A percentile compares a stretch with the other conserved stretches of the same genome.
Conservation (phyloP, 2,797 vertebrate species). For the Spinus pinus region DNA sequence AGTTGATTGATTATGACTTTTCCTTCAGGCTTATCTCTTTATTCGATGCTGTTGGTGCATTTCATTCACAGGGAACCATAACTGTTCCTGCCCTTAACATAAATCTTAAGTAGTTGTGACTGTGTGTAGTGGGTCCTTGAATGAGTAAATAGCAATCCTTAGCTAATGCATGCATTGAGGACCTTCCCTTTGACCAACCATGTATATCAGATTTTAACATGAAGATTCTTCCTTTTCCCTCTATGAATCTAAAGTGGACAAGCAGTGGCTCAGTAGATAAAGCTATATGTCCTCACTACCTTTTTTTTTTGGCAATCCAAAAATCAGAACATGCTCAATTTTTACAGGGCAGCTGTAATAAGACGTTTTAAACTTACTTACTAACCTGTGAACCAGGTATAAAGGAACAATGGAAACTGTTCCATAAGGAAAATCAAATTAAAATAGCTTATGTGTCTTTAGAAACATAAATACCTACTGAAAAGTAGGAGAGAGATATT, state of each 20-base stretch:
- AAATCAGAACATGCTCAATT: neutral
- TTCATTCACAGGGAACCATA: neutral
- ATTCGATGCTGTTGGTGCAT: neutral
- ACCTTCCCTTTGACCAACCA: neutral
- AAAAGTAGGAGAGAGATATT: conserved; percentile 2
- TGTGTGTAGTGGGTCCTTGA: neutral
- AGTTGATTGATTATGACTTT: neutral
- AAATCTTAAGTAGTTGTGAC: neutral
- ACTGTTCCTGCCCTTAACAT: neutral
- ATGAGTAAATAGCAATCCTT: neutral
- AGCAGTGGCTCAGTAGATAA: neutral
- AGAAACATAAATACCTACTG: neutral
- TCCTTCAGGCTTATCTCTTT: neutral
- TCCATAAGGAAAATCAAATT: neutral
- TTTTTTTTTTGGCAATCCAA: neutral
- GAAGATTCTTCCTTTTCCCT: neutral
- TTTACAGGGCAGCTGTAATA: neutral
- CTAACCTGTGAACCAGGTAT: neutral
- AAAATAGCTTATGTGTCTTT: neutral
- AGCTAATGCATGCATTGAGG: neutral
- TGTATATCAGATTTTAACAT: neutral
- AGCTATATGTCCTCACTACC: neutral
- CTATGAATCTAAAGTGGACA: neutral
- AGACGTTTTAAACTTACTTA: neutral
- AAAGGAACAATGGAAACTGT: neutral